These are phyloP conservation scores for Prorops nasuta DNA, from an alignment of 1,140 invertebrate species.

Conservation along the genomic window DNA sequence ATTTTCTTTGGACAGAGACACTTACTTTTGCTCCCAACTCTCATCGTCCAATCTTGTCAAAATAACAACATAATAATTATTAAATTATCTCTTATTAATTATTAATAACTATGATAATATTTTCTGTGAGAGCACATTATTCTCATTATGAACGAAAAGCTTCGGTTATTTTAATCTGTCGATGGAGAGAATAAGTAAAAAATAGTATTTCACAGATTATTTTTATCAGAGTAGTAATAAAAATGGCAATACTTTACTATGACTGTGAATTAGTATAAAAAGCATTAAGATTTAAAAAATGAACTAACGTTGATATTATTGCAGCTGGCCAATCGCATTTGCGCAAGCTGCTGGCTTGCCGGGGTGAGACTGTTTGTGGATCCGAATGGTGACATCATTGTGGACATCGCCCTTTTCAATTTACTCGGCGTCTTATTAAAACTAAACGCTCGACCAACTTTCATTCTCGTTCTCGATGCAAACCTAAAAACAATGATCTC, in stretches of 20 bases:
- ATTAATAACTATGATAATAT: no score
- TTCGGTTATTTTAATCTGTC: no score
- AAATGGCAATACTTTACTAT: no score
- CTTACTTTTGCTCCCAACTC: no score
- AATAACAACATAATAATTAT: no score
- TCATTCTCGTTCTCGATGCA: conserved; percentile 77
- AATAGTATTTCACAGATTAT: not conserved
- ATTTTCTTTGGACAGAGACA: no score
- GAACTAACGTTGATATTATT: conserved; percentile 81
- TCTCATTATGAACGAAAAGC: no score
- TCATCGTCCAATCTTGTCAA: no score
- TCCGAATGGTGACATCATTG: conserved; percentile 90
- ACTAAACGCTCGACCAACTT: conserved; percentile 89
- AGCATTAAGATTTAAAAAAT: no score
- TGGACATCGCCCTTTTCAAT: conserved; percentile 88
- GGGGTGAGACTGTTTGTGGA: conserved; percentile 75
- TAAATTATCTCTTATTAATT: no score
- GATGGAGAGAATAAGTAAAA: conserved; percentile 9
- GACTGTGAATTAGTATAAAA: no score
- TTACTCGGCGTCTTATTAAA: conserved; percentile 93
- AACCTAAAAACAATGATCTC: conserved; percentile 66
- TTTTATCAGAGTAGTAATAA: not conserved
- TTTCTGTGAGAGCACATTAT: no score
- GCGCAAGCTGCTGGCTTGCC: conserved; percentile 68
- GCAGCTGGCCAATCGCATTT: conserved; percentile 80